phyloP scores from a whole-genome alignment of 1,140 invertebrate genomes.

The Paraescarpia echinospica region DNA sequence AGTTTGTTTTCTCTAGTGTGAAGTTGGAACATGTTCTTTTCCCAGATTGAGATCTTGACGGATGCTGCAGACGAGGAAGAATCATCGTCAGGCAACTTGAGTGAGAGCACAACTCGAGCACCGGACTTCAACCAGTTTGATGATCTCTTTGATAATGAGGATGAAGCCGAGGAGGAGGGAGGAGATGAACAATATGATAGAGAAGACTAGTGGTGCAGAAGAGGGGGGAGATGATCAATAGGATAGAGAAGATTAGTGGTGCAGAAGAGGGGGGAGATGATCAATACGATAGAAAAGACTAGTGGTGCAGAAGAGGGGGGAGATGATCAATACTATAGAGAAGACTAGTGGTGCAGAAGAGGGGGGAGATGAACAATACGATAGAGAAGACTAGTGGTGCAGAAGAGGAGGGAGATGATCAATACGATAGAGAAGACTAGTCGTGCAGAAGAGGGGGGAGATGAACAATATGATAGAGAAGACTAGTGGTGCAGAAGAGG shows the following conservation, averaged over 20 bases:
- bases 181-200: neutral
- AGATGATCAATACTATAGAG: neutral
- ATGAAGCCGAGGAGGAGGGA: neutral
- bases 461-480: neutral
- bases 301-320: neutral
- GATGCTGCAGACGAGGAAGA: neutral
- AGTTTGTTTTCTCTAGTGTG: neutral
- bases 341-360: neutral
- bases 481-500: neutral
- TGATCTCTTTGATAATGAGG: neutral
- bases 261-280: neutral
- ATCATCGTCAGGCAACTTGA: neutral
- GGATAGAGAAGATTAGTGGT: no score
- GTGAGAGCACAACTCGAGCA: neutral
- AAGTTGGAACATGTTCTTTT: neutral
- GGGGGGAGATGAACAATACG: neutral
- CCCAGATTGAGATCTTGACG: neutral
- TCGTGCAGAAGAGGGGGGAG: neutral
- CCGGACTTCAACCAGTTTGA: neutral
- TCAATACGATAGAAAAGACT: neutral
- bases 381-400: neutral
- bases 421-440: neutral
- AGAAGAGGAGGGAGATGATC: neutral
- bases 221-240: no score
- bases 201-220: neutral